Evolutionary conservation across 2,113 vertebrate genomes (phyloP), one percentile per base, ranked within the genome.

Genomic region (Pelecanoides urinatrix): DNA sequence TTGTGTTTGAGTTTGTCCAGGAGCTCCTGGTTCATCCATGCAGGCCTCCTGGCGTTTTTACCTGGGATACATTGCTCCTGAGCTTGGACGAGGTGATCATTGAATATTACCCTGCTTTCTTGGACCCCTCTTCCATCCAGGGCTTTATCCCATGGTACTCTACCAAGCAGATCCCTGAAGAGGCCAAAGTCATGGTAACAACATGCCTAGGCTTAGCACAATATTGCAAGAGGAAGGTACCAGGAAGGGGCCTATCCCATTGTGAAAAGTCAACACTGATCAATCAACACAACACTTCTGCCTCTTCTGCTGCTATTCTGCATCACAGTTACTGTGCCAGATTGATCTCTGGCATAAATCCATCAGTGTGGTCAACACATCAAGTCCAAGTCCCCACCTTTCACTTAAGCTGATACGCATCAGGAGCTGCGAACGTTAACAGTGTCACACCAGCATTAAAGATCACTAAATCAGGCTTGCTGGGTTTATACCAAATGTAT

Each of bases 401-500:
- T 38, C 49, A 38, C 66, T 89, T 49, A 0, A 49, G 38, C 49
- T 67, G 65, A 86, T 19, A 50, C 1, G 4, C 70, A 78, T 58
- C 73, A 76, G 73, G 81, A 85, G 86, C 50, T 87, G 38, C 27
- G 49, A 34, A 66, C 16, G 1, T 86, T 65, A 76, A 52, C 70
- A 75, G 44, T 13, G 38, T 81, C 93, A 81, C 63, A 29, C 27
- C 55, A 90, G 27, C 80, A 25, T 16, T 77, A 77, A 59, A 80
- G 79, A 84, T 34, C 86, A 67, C 47, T 80, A 81, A 27, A 92
- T 68, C 76, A 81, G 61, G 16, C 68, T 52, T 59, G 45, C 45
- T 95, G 88, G 86, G 89, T 81, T 92, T 63, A 61, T 26, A 92
- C 44, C 79, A 86, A 70, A 68, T n/a, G 63, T 71, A 67, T 1